Evolutionary conservation across 1,140 invertebrate genomes (phyloP).

Genomic region (Lepidurus arcticus): DNA sequence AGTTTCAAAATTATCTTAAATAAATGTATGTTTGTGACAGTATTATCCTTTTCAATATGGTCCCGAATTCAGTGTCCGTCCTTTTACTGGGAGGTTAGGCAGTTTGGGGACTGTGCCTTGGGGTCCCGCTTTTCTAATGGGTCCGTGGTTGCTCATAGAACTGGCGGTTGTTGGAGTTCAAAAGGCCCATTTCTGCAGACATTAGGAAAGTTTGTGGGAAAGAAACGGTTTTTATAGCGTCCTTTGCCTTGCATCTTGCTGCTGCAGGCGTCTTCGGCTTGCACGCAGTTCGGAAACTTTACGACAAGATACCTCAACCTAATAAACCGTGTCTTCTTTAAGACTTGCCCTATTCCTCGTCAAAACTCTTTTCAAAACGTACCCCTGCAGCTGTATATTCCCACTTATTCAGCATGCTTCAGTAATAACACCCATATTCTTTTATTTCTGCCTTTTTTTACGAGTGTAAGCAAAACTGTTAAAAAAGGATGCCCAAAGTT

Average conservation of each 20-base stretch:
- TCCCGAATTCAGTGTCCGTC: background rate
- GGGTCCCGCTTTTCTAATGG: background rate
- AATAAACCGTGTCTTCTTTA: background rate
- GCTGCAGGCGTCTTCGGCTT: background rate
- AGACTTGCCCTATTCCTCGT: background rate
- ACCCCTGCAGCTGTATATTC: background rate
- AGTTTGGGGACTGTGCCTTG: background rate
- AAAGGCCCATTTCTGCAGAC: slow-evolving; percentile 17
- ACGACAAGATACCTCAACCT: slow-evolving; percentile 6
- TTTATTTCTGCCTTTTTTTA: background rate
- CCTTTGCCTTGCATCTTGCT: background rate
- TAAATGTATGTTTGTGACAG: background rate
- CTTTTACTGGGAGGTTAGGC: background rate
- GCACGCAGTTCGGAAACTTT: background rate
- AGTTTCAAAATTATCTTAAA: too few species aligned
- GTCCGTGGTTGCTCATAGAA: background rate
- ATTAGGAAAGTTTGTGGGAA: background rate
- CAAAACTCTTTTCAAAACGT: background rate
- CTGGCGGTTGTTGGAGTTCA: background rate
- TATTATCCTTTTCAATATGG: background rate
- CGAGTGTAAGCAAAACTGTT: background rate
- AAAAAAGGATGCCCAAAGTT: too few species aligned
- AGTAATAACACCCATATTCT: background rate
- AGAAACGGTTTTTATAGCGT: slow-evolving; percentile 14
- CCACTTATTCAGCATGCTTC: background rate